Evolutionary conservation across 2,888 invertebrate genomes (phyloP).

Genomic region (Lycia hirtaria): DNA sequence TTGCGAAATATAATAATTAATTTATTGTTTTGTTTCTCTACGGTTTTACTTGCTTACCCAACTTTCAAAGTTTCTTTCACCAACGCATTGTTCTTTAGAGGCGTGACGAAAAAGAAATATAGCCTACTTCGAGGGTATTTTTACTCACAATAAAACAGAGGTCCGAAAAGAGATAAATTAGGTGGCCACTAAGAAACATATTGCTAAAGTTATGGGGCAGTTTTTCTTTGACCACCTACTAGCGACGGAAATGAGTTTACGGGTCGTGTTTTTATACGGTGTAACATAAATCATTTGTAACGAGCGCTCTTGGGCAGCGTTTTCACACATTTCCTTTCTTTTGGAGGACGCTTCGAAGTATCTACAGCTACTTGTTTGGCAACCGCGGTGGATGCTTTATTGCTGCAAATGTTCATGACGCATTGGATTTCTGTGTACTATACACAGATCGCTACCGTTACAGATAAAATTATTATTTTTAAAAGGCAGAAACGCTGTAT

Average conservation of each 20-base stretch:
- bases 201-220: slow-evolving; percentile 50
- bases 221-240: slow-evolving; percentile 61
- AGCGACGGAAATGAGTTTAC: slow-evolving; percentile 56
- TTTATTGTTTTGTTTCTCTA: background rate
- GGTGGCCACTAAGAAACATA: slow-evolving; percentile 42
- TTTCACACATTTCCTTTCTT: slow-evolving; percentile 73
- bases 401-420: slow-evolving; percentile 15
- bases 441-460: background rate
- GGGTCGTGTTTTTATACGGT: slow-evolving; percentile 65
- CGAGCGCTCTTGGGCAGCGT: slow-evolving; percentile 66
- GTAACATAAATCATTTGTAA: slow-evolving; percentile 76
- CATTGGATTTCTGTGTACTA: background rate
- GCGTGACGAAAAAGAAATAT: background rate
- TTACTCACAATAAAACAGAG: slow-evolving; percentile 33
- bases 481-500: too few relatives aligned
- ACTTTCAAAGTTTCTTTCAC: background rate
- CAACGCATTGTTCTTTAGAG: background rate
- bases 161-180: slow-evolving; percentile 39
- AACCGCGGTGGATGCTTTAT: slow-evolving; percentile 31
- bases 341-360: slow-evolving; percentile 46
- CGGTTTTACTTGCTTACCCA: background rate
- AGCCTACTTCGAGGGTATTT: background rate
- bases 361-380: slow-evolving; percentile 43
- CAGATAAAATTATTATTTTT: too few relatives aligned
- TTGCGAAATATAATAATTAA: too few relatives aligned